Conservation (phyloP, 2,113 vertebrate species). For the Neotoma lepida region DNA sequence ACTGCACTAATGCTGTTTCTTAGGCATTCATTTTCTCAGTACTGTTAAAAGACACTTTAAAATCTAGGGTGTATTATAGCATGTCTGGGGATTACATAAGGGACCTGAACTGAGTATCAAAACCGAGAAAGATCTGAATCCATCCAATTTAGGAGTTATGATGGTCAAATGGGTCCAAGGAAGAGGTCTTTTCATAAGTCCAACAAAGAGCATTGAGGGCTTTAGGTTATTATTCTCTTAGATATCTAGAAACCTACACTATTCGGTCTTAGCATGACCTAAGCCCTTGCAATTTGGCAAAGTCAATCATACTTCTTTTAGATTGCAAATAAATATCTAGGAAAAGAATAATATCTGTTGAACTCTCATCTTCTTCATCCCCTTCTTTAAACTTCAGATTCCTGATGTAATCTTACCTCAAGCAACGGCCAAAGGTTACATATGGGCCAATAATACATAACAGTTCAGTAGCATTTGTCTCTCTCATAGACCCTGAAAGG, state of each 20-base stretch:
- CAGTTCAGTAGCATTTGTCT: background rate
- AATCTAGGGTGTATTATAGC: background rate
- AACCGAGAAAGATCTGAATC: constrained; percentile 19
- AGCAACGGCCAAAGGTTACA: background rate
- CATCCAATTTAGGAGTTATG: constrained; percentile 3
- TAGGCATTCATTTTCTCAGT: constrained; percentile 39
- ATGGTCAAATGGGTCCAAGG: background rate
- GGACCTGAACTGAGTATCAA: background rate
- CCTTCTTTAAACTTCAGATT: constrained; percentile 47
- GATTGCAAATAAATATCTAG: background rate
- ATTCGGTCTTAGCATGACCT: constrained; percentile 6
- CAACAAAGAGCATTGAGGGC: background rate
- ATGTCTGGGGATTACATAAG: background rate
- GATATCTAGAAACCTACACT: constrained; percentile 26
- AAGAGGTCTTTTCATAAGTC: background rate
- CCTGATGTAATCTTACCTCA: background rate
- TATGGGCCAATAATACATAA: background rate
- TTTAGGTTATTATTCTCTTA: background rate
- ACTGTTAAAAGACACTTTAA: background rate
- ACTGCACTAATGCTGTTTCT: constrained; percentile 1
- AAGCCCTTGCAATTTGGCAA: constrained; percentile 50
- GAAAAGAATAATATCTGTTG: background rate
- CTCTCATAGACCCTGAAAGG: constrained; percentile 19
- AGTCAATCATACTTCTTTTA: background rate
- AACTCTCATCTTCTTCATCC: background rate